Evolutionary conservation across 2,113 vertebrate genomes (phyloP), one percentile per base, ranked within the genome.

Genomic region (Dinomys branickii): DNA sequence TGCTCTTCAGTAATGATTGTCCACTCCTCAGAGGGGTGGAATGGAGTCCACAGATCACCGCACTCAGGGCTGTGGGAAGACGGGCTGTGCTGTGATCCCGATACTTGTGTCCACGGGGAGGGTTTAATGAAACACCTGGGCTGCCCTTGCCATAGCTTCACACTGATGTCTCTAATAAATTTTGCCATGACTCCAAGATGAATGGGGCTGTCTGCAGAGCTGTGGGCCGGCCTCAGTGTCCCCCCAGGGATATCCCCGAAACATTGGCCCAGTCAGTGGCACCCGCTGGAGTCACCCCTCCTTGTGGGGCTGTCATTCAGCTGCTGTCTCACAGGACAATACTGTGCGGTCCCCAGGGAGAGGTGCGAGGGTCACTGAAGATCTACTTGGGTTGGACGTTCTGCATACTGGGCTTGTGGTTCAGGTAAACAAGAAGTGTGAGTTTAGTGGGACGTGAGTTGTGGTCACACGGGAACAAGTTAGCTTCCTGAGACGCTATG

Each of bases 181-280:
- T 35, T 54, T 2, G 7, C 54, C 11, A 0, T 2, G 11, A 44
- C 47, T 30, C 22, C 28, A 26, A 33, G 67, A 52, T 26, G 35
- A 50, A 17, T 20, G n/a, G 35, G 19, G 56, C 7, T 75, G 11
- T 38, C 38, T 6, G 2, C 14, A n/a, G 75, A 59, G 44, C 58
- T 7, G 11, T 28, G n/a, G 1, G 7, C 10, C 0, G 44, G n/a
- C 41, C 67, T 44, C 6, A 0, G 16, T 8, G 35, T 28, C 44
- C 6, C 33, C 22, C 85, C 38, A 20, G 47, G 77, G 3, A 11
- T 22, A 41, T 12, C n/a, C 35, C 24, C 4, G 1, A 13, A 4
- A 20, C 65, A 9, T 0, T 2, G 14, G 12, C 13, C 6, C 8
- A 0, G 38, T 83, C 14, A 26, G 59, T 44, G 38, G 38, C 5